Evolutionary conservation across 2,888 invertebrate genomes (phyloP).

Genomic region (Synergus umbraculus): DNA sequence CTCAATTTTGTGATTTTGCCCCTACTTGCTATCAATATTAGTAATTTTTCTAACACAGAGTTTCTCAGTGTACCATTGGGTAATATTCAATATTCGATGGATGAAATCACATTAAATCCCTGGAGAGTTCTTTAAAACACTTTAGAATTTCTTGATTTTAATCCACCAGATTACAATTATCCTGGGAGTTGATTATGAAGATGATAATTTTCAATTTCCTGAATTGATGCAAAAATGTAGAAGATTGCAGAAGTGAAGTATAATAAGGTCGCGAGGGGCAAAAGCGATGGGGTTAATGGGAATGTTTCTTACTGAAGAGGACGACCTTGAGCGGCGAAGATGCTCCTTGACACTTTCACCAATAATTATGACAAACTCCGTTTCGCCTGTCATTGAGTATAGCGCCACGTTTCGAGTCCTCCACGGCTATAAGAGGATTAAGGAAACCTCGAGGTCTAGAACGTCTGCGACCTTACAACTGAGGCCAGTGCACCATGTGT

Average conservation of each 20-base stretch:
- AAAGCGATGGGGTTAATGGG: not conserved
- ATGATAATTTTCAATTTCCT: too few species aligned
- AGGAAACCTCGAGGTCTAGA: conserved; percentile 2
- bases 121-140: too few species aligned
- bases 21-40: too few species aligned
- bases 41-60: too few species aligned
- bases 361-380: conserved; percentile 3
- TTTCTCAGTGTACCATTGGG: too few species aligned
- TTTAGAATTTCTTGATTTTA: too few species aligned
- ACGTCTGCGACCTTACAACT: not conserved
- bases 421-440: conserved; percentile 7
- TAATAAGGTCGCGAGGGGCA: not conserved
- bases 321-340: conserved; percentile 7
- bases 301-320: not conserved
- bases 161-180: too few species aligned
- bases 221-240: too few species aligned
- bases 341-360: conserved; percentile 7
- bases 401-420: not conserved
- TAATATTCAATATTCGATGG: too few species aligned
- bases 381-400: conserved; percentile 1
- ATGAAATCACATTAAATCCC: too few species aligned
- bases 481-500: conserved; percentile 2
- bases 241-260: not conserved
- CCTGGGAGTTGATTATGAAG: too few species aligned
- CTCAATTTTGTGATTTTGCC: too few species aligned